Percentiles rank a stretch among this genome's conserved stretches.
Evolutionary conservation across 2,113 vertebrate species (phyloP).

Genomic region (Myrmophylax atrothorax): DNA sequence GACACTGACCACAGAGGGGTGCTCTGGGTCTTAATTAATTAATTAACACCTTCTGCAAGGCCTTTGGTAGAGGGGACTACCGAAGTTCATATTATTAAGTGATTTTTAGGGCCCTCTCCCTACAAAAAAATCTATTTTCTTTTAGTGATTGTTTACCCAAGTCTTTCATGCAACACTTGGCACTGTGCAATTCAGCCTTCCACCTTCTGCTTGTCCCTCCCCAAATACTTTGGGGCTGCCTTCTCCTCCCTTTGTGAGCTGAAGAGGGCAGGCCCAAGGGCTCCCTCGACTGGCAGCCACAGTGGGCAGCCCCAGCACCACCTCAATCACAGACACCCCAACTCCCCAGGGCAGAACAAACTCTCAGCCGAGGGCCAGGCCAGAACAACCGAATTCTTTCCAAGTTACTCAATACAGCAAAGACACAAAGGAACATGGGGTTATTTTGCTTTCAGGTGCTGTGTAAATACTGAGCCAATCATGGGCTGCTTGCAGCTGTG

Average conservation of each 20-base stretch:
- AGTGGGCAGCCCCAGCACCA: fast-evolving
- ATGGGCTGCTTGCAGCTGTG: background rate
- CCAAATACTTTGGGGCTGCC: background rate
- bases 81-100: background rate
- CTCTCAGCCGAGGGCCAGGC: background rate
- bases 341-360: background rate
- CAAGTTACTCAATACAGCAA: background rate
- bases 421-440: background rate
- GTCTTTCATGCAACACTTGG: background rate
- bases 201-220: background rate
- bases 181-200: background rate
- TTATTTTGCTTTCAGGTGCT: background rate
- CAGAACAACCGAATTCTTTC: background rate
- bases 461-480: fast-evolving
- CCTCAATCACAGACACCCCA: fast-evolving
- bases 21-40: slow-evolving; percentile 63
- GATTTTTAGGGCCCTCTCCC: background rate
- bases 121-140: background rate
- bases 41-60: slow-evolving; percentile 19
- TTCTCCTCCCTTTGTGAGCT: background rate
- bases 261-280: background rate
- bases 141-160: background rate
- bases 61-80: background rate
- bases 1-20: slow-evolving; percentile 47
- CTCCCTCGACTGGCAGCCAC: background rate